A percentile compares a stretch with the other conserved stretches of the same genome.
Conservation (phyloP, 2,888 invertebrate species). For the Apotomis betuletana region DNA sequence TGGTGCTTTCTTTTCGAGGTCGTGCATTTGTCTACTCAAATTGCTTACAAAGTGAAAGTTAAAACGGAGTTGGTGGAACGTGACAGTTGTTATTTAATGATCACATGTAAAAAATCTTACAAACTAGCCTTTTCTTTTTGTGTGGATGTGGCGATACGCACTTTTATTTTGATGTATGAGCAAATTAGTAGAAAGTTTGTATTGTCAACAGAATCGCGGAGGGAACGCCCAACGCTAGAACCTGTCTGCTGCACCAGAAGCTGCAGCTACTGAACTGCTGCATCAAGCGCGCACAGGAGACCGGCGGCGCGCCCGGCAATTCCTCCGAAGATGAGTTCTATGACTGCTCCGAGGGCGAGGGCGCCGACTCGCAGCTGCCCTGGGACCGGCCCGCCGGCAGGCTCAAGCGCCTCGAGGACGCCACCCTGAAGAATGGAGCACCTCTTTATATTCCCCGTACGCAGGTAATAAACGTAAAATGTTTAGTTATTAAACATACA, state of each 20-base stretch:
- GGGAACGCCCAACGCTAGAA: slow-evolving; percentile 93
- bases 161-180: neutral
- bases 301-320: slow-evolving; percentile 67
- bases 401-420: slow-evolving; percentile 66
- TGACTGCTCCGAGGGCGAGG: slow-evolving; percentile 87
- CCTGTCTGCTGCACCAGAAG: slow-evolving; percentile 97
- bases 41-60: slow-evolving; percentile 72
- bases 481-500: too few species aligned
- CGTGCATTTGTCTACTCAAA: slow-evolving; percentile 66
- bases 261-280: slow-evolving; percentile 94
- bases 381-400: slow-evolving; percentile 74
- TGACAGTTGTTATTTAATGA: slow-evolving; percentile 57
- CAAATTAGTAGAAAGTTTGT: slow-evolving; percentile 11
- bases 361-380: slow-evolving; percentile 74
- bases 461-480: slow-evolving; percentile 57
- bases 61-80: slow-evolving; percentile 58
- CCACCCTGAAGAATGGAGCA: slow-evolving; percentile 70
- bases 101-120: slow-evolving; percentile 49
- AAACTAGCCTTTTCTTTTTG: slow-evolving; percentile 41
- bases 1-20: slow-evolving; percentile 69
- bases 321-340: slow-evolving; percentile 89
- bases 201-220: slow-evolving; percentile 87
- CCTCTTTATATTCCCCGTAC: slow-evolving; percentile 75
- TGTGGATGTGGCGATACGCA: neutral
- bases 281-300: slow-evolving; percentile 84